Evolutionary conservation across 2,113 vertebrate species (phyloP).

Genomic region (Dendrocopos noguchii): DNA sequence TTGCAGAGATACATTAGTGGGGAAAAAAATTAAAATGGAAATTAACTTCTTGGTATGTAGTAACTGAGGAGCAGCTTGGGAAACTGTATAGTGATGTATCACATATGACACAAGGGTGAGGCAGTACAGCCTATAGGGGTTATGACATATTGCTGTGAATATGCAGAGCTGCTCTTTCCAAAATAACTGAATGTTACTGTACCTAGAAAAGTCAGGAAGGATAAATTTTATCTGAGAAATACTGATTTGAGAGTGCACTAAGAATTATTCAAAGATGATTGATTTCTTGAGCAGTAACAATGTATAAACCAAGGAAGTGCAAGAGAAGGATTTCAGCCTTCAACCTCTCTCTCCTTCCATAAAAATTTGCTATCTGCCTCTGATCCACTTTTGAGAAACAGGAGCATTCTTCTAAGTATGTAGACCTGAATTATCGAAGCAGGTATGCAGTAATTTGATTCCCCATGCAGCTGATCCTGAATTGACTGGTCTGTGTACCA

Average conservation of each 20-base stretch:
- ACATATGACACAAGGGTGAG: not conserved
- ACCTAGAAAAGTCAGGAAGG: conserved; percentile 4
- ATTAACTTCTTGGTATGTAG: not conserved
- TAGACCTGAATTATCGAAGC: conserved; percentile 30
- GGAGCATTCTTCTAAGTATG: not conserved
- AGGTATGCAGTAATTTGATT: conserved; percentile 36
- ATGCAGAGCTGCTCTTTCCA: conserved; percentile 16
- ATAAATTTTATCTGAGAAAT: not conserved
- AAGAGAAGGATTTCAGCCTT: not conserved
- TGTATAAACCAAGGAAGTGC: not conserved
- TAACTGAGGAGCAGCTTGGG: not conserved
- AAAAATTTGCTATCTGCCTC: not conserved
- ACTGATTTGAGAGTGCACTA: not conserved
- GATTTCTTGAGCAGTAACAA: not conserved
- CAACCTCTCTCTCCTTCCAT: not conserved
- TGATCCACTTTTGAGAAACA: not conserved
- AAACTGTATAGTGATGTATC: not conserved
- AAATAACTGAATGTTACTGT: not conserved
- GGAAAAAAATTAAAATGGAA: not conserved
- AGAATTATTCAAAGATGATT: conserved; percentile 13
- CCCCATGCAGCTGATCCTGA: conserved; percentile 16
- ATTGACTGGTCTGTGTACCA: conserved; percentile 24
- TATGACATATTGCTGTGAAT: conserved; percentile 29
- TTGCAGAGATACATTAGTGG: not conserved
- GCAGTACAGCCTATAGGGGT: conserved; percentile 17